Conservation (phyloP, 2,113 vertebrate species). For the Thamnophis sirtalis region DNA sequence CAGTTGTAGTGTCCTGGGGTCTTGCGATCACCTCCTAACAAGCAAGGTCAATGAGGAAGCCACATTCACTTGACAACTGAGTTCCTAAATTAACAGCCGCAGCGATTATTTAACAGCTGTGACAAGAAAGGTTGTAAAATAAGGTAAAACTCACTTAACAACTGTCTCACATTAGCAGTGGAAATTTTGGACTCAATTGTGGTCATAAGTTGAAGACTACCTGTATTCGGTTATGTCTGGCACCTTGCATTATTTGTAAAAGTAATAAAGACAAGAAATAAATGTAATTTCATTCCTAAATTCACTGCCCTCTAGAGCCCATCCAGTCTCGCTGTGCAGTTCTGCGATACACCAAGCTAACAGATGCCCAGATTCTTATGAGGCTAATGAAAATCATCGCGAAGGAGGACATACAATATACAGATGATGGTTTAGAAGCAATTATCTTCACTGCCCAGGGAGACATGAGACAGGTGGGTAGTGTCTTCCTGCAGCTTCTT, state of each 20-base stretch:
- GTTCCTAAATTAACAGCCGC: neutral
- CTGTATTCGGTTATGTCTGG: neutral
- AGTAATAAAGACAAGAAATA: neutral
- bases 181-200: neutral
- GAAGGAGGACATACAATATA: constrained; percentile 76
- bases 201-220: neutral
- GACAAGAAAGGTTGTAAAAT: neutral
- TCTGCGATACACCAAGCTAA: constrained; percentile 92
- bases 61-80: neutral
- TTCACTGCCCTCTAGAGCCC: constrained; percentile 73
- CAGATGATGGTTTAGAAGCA: constrained; percentile 92
- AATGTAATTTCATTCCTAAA: neutral
- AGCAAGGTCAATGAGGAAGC: neutral
- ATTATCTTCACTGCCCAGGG: constrained; percentile 97
- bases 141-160: neutral
- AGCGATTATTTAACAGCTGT: neutral
- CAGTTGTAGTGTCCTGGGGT: neutral
- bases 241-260: neutral
- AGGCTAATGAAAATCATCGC: constrained; percentile 86
- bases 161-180: neutral
- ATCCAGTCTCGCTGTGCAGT: constrained; percentile 96
- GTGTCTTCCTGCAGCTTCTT: neutral
- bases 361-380: constrained; percentile 85
- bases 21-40: neutral
- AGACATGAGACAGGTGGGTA: constrained; percentile 94